Evolutionary conservation across 2,888 invertebrate genomes (phyloP).

Genomic region (Drosophila greeni): DNA sequence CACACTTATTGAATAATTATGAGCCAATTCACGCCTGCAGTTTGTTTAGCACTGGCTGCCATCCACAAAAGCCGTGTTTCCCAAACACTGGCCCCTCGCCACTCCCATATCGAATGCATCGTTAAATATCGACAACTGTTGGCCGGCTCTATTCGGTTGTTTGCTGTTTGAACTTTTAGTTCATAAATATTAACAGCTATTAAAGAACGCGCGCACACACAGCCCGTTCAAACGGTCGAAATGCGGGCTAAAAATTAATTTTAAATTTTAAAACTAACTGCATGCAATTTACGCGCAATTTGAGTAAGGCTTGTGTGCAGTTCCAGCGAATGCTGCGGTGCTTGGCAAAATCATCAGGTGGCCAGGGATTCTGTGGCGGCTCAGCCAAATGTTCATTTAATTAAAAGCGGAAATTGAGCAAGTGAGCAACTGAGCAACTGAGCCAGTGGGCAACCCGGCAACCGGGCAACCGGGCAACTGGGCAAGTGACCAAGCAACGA

Average conservation of each 20-base stretch:
- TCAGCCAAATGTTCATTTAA: conserved; percentile 67
- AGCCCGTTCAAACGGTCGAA: conserved; percentile 15
- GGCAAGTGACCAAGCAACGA: conserved; percentile 25
- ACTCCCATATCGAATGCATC: conserved; percentile 44
- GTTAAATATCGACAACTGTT: conserved; percentile 66
- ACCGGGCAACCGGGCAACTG: conserved; percentile 4
- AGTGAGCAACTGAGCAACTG: conserved; percentile 52
- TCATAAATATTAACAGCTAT: conserved; percentile 73
- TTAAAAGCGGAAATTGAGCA: conserved; percentile 74
- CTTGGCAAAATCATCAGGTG: conserved; percentile 36
- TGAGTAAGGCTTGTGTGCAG: conserved; percentile 31
- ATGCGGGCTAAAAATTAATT: conserved; percentile 56
- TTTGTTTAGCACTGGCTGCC: conserved; percentile 21
- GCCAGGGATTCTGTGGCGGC: conserved; percentile 12
- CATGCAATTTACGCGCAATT: conserved; percentile 60
- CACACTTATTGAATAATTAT: conserved; percentile 59
- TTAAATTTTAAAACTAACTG: conserved; percentile 68
- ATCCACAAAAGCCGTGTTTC: conserved; percentile 5
- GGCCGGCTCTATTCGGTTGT: conserved; percentile 23
- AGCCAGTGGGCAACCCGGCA: conserved; percentile 1
- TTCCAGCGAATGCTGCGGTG: conserved; percentile 11
- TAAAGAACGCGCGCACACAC: conserved; percentile 49
- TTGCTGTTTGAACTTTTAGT: conserved; percentile 46
- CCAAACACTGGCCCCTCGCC: not conserved
- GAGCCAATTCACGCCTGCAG: conserved; percentile 45